These are phyloP conservation scores for Adelges cooleyi DNA, from an alignment of 1,140 invertebrate genomes.

Conservation along the genomic window DNA sequence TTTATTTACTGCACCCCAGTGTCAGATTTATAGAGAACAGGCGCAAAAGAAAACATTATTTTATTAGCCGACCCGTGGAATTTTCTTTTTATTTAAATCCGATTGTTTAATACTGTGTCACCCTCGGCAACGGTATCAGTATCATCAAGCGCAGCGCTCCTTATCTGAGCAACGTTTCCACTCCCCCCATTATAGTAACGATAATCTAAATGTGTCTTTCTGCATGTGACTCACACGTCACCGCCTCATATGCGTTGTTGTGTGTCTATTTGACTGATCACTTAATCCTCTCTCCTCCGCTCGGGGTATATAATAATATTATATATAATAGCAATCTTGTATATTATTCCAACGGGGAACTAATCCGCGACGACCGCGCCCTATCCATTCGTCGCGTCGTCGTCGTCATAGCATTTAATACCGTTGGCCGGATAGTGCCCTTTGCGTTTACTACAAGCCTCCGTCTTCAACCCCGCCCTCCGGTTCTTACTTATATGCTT, in stretches of 20 bases:
- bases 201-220: constrained; percentile 13
- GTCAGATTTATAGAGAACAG: no score
- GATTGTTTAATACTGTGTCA: constrained; percentile 6
- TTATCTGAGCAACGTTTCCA: neutral
- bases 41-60: neutral
- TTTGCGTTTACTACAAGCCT: neutral
- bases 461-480: neutral
- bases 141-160: no score
- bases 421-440: neutral
- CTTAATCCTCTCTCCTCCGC: constrained; percentile 11
- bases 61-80: neutral
- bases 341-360: constrained; percentile 5
- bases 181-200: neutral
- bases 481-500: no score
- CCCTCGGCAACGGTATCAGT: neutral
- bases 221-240: constrained; percentile 13
- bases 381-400: neutral
- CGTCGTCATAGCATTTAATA: constrained; percentile 12
- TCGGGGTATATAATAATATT: neutral
- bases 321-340: constrained; percentile 1
- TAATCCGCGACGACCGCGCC: constrained; percentile 11
- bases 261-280: constrained; percentile 30
- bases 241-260: constrained; percentile 27
- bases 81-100: neutral
- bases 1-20: no score